Percentiles rank a stretch among this genome's conserved stretches.
Evolutionary conservation across 2,113 vertebrate genomes (phyloP).

Genomic region (Cnemophilus loriae): DNA sequence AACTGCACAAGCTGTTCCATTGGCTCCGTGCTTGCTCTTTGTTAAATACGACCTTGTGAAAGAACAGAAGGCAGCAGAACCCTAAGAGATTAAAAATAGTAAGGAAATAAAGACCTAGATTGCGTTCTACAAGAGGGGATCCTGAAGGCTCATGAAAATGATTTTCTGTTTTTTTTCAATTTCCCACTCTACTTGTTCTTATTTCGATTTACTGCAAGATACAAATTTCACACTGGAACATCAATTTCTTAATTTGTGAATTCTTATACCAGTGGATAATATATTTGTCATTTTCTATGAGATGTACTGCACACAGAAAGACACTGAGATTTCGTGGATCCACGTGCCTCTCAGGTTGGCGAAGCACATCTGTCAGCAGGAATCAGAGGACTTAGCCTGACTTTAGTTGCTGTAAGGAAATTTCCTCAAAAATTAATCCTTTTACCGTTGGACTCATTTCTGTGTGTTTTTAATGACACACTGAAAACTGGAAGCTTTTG

Average conservation of each 20-base stretch:
- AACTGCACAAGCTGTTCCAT: constrained; percentile 42
- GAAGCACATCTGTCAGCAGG: background rate
- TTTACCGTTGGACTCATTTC: background rate
- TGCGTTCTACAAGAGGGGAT: background rate
- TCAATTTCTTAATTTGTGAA: background rate
- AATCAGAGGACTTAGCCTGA: background rate
- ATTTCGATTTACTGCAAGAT: background rate
- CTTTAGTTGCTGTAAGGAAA: background rate
- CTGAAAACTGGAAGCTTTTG: background rate
- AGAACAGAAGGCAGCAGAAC: background rate
- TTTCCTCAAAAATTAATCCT: background rate
- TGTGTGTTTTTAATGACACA: background rate
- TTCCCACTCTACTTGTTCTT: background rate
- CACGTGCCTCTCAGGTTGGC: background rate
- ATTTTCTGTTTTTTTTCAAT: background rate
- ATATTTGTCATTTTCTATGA: background rate
- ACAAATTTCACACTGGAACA: background rate
- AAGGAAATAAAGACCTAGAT: background rate
- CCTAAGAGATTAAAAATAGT: background rate
- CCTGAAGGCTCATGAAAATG: background rate
- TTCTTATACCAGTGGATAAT: background rate
- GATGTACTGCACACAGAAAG: background rate
- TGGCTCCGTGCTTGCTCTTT: background rate
- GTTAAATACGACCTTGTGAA: background rate
- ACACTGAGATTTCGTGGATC: background rate